These are phyloP conservation scores for Botrylloides violaceus DNA, from an alignment of 23 tunicate species.

Conservation along the genomic window DNA sequence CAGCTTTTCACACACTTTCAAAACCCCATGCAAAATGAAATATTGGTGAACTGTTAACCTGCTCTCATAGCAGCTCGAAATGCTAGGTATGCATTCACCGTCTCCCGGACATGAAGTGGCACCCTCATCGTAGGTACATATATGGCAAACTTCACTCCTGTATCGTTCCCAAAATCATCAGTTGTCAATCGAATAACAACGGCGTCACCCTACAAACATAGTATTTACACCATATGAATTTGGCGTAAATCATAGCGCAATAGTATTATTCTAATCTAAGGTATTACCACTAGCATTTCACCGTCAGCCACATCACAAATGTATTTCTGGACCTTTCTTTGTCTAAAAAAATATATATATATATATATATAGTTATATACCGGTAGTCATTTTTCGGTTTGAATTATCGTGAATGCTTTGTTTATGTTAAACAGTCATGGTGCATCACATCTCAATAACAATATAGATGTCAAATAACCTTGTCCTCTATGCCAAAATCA, in stretches of 20 bases:
- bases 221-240: not conserved
- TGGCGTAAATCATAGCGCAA: too few relatives aligned
- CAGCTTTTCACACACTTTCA: not conserved
- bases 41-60: too few relatives aligned
- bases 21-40: not conserved
- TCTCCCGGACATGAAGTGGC: constrained; percentile 32
- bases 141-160: constrained; percentile 20
- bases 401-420: too few relatives aligned
- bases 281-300: constrained; percentile 45
- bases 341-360: too few relatives aligned
- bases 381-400: too few relatives aligned
- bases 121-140: constrained; percentile 67
- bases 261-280: too few relatives aligned
- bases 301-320: constrained; percentile 42
- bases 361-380: too few relatives aligned
- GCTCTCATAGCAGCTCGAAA: constrained; percentile 37
- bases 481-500: too few relatives aligned
- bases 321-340: constrained; percentile 16
- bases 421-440: too few relatives aligned
- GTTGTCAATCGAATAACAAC: constrained; percentile 11
- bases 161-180: not conserved
- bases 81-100: constrained; percentile 53
- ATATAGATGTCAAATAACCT: too few relatives aligned
- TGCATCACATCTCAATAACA: too few relatives aligned
- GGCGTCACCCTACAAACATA: constrained; percentile 26